Base-by-base conservation (phyloP, 2,797 vertebrate species). In the Paratrypauchen microcephalus region DNA sequence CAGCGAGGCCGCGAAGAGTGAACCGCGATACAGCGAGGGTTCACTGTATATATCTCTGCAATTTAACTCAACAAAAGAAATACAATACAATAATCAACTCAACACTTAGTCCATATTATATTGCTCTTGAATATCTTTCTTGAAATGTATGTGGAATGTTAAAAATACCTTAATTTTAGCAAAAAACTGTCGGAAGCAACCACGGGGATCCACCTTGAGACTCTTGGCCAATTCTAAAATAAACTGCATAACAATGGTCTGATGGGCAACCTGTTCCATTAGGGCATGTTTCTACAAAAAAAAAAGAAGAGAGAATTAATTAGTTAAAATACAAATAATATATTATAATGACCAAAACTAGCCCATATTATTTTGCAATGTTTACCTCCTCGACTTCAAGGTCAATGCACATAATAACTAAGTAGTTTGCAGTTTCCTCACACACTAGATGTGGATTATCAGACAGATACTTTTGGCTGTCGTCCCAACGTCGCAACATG, bases 241-340 rank as follows among this genome's bases (percentile, higher is more conserved):
- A 79, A 98, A 98, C 84, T 98, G 97, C 96, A 97, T 97, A 72
- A 97, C 96, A 1, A 99, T 98, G 75, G 97, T 98, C 92, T 99
- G 97, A 85, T 98, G 97, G 66, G 97, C 96, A 19, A 99, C 97
- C 82, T 99, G 97, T 78, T 97, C 95, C 97, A 99, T 98, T 78
- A 98, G 83, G 0, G 95, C 94, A 0, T 95, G 95, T 90, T 99
- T 99, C 97, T 98, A 82, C n/a, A n/a, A 8, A 73, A 67, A 65
- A 45, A 65, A 41, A 2, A 39, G 2, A 39, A 4, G 0, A 13
- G 12, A 41, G 0, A 41, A 71, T 45, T 11, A 19, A 36, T 65
- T 21, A 0, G 4, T 5, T 48, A 18, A 47, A n/a, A 41, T 15
- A 41, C 18, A 39, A 2, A n/a, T 21, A 19, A 19, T 12, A n/a